phyloP scores from a whole-genome alignment of 2,797 vertebrate species.

The Mallotus villosus region DNA sequence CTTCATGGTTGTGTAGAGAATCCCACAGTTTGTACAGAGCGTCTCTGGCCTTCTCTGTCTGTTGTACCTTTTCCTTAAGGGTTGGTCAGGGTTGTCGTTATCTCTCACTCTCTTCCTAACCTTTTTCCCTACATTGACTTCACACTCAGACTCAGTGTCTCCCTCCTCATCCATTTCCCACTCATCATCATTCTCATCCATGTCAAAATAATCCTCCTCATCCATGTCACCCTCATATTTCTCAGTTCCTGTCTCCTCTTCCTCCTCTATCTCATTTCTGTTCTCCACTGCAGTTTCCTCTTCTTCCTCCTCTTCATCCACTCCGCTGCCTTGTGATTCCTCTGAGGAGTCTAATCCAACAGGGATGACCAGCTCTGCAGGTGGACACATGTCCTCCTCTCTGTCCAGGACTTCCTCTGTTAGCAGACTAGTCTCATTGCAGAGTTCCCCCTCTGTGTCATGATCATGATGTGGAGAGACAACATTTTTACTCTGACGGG shows the following conservation, averaged over 20 bases:
- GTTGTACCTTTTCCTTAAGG: no score
- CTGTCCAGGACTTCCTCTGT: no score
- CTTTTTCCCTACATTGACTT: neutral
- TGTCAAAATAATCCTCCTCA: neutral
- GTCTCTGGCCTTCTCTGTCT: no score
- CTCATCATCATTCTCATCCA: neutral
- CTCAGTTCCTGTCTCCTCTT: neutral
- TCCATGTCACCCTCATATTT: no score
- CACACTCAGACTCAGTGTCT: neutral
- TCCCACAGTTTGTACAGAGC: constrained; percentile 7
- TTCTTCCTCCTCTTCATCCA: neutral
- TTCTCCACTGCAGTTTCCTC: neutral
- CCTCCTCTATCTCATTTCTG: neutral
- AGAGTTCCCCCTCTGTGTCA: no score
- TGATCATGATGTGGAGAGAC: no score
- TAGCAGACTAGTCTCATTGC: no score
- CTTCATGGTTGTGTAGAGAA: neutral
- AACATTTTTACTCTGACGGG: neutral
- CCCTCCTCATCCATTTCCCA: neutral
- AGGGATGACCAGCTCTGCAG: neutral
- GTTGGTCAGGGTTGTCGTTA: neutral
- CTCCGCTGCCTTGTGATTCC: neutral
- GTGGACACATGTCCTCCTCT: no score
- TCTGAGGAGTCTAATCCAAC: neutral
- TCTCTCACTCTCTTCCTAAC: neutral